Evolutionary conservation across 2,888 invertebrate genomes (phyloP), one percentile per base, ranked within the genome.

Genomic region (Polietes domitor): DNA sequence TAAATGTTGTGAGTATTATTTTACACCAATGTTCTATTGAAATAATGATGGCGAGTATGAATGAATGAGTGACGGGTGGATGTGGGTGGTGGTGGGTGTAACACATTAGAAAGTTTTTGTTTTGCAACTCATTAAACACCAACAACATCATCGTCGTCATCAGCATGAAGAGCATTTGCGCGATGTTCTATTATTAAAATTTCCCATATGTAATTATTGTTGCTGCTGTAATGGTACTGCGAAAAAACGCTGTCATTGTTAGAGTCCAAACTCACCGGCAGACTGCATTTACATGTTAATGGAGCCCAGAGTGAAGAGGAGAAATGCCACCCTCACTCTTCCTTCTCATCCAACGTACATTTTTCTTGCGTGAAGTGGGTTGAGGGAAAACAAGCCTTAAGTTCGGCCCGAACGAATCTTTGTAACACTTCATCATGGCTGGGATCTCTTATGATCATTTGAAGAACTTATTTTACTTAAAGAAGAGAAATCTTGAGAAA

Each of bases 241-340:
- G 32, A 32, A 50, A 50, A n/a, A 17, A 19, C n/a, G 7, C 10
- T 5, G 10, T 12, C 15, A 47, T 15, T 19, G 50, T 50, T 17
- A 50, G 17, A 19, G 47, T 9, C 19, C 32, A 32, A 32, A 32
- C 10, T 55, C 24, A 58, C 63, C 28, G 32, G 26, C 73, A 10
- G 19, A 70, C 47, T 12, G 47, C 47, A 61, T 32, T 77, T 15
- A 77, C 77, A 80, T 83, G 83, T 74, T 83, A 83, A 80, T 83
- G 74, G 24, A 71, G 68, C 50, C 76, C 58, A 53, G 70, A 19
- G 41, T 71, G 63, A 79, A 83, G 82, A 76, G 75, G 79, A n/a
- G 37, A 74, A 77, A 70, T 26, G n/a, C 47, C 32, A 61, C n/a
- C 32, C 26, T 58, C 12, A n/a, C 19, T 17, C 12, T 58, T 58